A percentile compares a stretch with the other conserved stretches of the same genome.
These are phyloP conservation scores for Pycnonotus jocosus DNA, from an alignment of 2,113 vertebrate species.

Conservation along the genomic window DNA sequence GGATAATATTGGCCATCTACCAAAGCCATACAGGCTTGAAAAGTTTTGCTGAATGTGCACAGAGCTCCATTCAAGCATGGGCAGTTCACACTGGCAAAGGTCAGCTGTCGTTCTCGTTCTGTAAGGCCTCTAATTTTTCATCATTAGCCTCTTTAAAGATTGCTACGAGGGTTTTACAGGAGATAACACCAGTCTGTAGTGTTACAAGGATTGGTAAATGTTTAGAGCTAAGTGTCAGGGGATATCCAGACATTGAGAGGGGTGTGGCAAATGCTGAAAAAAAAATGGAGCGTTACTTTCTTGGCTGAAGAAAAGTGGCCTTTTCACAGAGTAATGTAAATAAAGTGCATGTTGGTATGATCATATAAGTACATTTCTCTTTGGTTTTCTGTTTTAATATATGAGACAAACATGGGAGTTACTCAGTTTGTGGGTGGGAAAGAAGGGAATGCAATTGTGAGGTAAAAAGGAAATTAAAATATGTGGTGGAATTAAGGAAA, in stretches of 20 bases:
- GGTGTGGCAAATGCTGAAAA: background rate
- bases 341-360: background rate
- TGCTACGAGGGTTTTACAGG: background rate
- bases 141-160: background rate
- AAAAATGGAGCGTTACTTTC: background rate
- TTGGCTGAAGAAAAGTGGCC: background rate
- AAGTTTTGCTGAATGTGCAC: slow-evolving; percentile 63
- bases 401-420: background rate
- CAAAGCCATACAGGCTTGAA: slow-evolving; percentile 52
- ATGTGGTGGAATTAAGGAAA: background rate
- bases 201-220: background rate
- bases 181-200: background rate
- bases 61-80: slow-evolving; percentile 52
- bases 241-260: background rate
- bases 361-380: background rate
- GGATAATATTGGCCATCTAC: slow-evolving; percentile 56
- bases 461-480: background rate
- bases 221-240: background rate
- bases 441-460: background rate
- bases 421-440: background rate
- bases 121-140: slow-evolving; percentile 51
- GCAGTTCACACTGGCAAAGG: slow-evolving; percentile 50
- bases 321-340: background rate
- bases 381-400: background rate
- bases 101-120: slow-evolving; percentile 18